Conservation (phyloP, 2,797 vertebrate species). For the Sphenopsis melanotis region DNA sequence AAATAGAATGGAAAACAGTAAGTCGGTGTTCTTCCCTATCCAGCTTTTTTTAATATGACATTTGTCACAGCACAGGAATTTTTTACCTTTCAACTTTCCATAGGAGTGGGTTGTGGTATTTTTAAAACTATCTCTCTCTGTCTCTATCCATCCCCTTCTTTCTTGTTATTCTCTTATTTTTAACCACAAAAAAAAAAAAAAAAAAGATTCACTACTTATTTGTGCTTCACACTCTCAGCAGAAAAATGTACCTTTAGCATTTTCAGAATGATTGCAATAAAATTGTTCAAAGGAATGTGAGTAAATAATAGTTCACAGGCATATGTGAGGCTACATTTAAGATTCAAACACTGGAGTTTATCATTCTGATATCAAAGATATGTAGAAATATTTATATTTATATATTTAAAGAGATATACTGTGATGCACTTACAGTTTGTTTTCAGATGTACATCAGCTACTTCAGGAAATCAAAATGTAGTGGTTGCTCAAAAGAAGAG, state of each 20-base stretch:
- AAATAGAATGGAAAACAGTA: neutral
- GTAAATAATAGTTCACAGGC: slow-evolving; percentile 32
- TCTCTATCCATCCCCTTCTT: neutral
- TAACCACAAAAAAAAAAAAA: neutral
- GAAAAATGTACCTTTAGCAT: slow-evolving; percentile 45
- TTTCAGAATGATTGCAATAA: slow-evolving; percentile 41
- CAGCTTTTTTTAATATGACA: neutral
- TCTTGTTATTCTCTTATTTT: neutral
- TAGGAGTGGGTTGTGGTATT: neutral
- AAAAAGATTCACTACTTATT: neutral
- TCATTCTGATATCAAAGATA: neutral
- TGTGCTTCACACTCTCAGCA: slow-evolving; percentile 7
- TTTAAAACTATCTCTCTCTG: neutral
- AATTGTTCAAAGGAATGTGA: neutral
- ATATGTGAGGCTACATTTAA: neutral
- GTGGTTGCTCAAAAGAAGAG: slow-evolving; percentile 27
- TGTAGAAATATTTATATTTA: neutral
- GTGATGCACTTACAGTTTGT: neutral
- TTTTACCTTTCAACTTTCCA: neutral
- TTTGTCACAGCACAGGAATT: neutral
- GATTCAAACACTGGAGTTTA: neutral
- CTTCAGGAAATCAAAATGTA: slow-evolving; percentile 47
- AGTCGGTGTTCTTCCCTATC: neutral
- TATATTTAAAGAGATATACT: neutral
- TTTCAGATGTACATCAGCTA: slow-evolving; percentile 5